These are phyloP conservation scores for Borostomias antarcticus DNA, from an alignment of 2,797 vertebrate species.

Conservation along the genomic window DNA sequence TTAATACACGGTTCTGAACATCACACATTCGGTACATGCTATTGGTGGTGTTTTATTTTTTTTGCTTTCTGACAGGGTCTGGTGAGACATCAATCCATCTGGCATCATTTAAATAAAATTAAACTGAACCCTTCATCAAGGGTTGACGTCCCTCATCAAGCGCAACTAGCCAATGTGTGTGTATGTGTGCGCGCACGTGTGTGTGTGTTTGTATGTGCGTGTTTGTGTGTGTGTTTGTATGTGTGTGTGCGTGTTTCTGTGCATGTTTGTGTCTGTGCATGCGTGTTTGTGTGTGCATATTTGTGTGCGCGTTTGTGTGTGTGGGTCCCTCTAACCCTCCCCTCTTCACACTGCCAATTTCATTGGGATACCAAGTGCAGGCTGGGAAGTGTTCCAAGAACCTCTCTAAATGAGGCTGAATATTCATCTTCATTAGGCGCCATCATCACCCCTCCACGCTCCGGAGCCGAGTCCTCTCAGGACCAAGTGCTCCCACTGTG, in stretches of 20 bases:
- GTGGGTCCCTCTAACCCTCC: constrained; percentile 17
- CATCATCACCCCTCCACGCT: constrained; percentile 68
- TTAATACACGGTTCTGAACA: neutral
- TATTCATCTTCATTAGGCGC: constrained; percentile 86
- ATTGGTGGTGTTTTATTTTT: constrained; percentile 18
- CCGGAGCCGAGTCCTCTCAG: constrained; percentile 68
- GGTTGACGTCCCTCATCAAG: neutral
- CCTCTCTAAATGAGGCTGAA: constrained; percentile 72
- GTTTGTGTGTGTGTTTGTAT: neutral
- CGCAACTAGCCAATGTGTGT: neutral
- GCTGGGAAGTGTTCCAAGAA: constrained; percentile 78
- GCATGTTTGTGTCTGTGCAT: neutral
- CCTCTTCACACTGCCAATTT: constrained; percentile 75
- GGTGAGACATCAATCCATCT: constrained; percentile 20
- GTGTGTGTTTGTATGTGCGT: neutral
- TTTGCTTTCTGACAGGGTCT: neutral
- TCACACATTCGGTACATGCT: constrained; percentile 8
- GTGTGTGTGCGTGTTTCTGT: neutral
- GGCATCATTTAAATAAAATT: constrained; percentile 7
- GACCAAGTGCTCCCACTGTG: constrained; percentile 65
- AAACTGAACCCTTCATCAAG: neutral
- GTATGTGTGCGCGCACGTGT: neutral
- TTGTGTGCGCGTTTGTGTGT: constrained; percentile 1
- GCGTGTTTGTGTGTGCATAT: neutral
- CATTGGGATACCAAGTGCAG: constrained; percentile 71